Conservation (phyloP, 2,888 invertebrate species). For the Megalurothrips usitatus region DNA sequence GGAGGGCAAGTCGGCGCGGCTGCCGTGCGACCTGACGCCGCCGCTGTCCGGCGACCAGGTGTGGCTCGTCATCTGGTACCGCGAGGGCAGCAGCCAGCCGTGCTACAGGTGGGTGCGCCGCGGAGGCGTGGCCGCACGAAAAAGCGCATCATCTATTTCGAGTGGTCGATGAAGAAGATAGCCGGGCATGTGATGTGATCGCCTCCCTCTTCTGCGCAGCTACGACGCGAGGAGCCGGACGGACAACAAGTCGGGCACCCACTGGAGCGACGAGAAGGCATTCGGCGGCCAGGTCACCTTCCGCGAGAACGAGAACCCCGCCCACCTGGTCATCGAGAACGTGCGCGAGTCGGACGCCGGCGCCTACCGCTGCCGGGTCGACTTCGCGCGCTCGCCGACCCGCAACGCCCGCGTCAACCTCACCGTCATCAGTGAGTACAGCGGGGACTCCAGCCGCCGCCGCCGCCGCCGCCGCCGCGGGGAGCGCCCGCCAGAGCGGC, state of each 20-base stretch:
- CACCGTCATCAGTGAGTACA: slow-evolving; percentile 20
- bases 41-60: neutral
- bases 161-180: too few species aligned
- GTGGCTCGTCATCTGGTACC: slow-evolving; percentile 10
- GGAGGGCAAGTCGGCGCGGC: neutral
- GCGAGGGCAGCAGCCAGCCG: neutral
- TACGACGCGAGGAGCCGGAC: neutral
- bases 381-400: neutral
- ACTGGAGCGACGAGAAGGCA: neutral
- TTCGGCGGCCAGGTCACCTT: slow-evolving; percentile 2
- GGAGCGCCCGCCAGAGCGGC: neutral
- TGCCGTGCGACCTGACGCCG: neutral
- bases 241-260: neutral
- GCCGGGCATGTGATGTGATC: too few species aligned
- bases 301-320: neutral
- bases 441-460: neutral
- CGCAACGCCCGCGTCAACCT: slow-evolving; percentile 11
- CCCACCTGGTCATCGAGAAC: neutral
- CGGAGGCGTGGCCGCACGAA: too few species aligned
- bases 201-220: neutral
- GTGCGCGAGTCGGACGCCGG: neutral
- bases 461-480: neutral
- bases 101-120: neutral
- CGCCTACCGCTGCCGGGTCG: neutral
- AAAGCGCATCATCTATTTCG: too few species aligned